Evolutionary conservation across 2,797 vertebrate species (phyloP), one percentile per base, ranked within the genome.

Genomic region (Poecilia velifera): DNA sequence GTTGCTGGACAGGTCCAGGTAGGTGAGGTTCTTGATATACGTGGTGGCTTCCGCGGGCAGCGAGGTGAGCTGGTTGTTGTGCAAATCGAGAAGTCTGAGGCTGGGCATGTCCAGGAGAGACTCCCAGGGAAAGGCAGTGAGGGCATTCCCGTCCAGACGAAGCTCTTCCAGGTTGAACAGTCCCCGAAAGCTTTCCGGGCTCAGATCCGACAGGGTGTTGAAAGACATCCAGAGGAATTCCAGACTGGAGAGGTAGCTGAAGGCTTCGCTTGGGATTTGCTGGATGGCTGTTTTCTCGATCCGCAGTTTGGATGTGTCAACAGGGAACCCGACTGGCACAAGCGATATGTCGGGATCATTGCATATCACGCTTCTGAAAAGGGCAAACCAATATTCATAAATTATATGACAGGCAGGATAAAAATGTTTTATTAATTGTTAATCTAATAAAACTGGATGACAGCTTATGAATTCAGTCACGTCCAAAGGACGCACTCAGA

Each of bases 161-260:
- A 99, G 96, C 92, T 99, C 98, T 43, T 97, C 97, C 77, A 99
- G 89, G 57, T 89, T 96, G 73, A 91, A 87, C 84, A 99, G 93
- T 5, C 97, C 97, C 62, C 94, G 95, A 87, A 99, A 97, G 88
- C 96, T 96, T 85, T 96, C 96, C 9, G 86, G 76, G 0, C 90
- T 97, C 88, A 99, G 94, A 79, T 94, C 95, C 71, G 96, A 92
- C 81, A 99, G 87, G 14, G 96, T 94, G 80, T 99, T 99, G 77
- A 99, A 98, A 81, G 98, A 98, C 97, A 99, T 96, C 98, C 98
- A 99, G 77, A 99, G 96, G 92, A 97, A 98, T 82, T 99, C 97
- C 92, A 99, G 93, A 90, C 91, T 96, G 81, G 95, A 95, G 39
- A 98, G 96, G n/a, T 93, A 91, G 59, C 94, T 92, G 89, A 99